These are phyloP conservation scores for Nyctibius grandis DNA, from an alignment of 2,797 vertebrate genomes.

Conservation along the genomic window DNA sequence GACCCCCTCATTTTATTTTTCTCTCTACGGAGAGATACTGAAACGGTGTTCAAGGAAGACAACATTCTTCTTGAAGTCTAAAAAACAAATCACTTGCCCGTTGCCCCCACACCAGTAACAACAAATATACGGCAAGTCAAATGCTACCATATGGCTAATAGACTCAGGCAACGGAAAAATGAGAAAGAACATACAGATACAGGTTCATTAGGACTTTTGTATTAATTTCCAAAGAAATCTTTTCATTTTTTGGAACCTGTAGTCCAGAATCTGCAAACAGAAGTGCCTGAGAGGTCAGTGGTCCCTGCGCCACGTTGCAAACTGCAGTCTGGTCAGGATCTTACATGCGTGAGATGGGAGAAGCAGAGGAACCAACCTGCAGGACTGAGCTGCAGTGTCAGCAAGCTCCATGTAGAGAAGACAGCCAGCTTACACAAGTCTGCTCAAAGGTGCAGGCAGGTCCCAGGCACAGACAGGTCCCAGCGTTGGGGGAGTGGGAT, in stretches of 20 bases:
- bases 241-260: background rate
- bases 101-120: background rate
- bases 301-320: fast-evolving
- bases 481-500: background rate
- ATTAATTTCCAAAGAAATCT: background rate
- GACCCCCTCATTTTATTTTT: background rate
- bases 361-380: background rate
- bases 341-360: background rate
- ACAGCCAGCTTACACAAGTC: background rate
- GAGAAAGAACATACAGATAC: background rate
- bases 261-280: background rate
- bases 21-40: background rate
- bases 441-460: background rate
- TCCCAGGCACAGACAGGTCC: background rate
- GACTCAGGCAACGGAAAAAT: background rate
- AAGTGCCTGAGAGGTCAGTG: background rate
- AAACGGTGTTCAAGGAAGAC: background rate
- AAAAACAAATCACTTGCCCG: background rate
- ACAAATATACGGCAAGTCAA: background rate
- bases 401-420: background rate
- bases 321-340: background rate
- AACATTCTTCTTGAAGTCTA: background rate
- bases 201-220: background rate
- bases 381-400: background rate
- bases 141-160: background rate